A percentile compares a stretch with the other conserved stretches of the same genome.
phyloP scores from a whole-genome alignment of 2,113 vertebrate species.

The Pomatorhinus ruficollis region DNA sequence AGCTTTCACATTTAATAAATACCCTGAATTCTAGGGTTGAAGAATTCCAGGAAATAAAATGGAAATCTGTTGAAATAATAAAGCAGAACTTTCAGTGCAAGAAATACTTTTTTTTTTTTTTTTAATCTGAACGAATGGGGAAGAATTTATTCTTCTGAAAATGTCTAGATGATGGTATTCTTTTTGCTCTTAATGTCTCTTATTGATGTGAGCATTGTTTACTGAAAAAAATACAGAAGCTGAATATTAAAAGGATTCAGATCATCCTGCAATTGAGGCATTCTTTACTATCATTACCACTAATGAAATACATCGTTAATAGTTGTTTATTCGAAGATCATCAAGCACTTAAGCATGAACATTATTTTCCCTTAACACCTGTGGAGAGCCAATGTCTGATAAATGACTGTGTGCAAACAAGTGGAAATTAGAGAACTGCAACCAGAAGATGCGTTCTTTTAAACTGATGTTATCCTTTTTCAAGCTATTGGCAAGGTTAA shows the following conservation, averaged over 20 bases:
- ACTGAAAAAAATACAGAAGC: neutral
- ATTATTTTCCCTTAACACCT: slow-evolving; percentile 6
- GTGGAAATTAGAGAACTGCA: neutral
- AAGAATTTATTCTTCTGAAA: neutral
- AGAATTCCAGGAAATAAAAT: neutral
- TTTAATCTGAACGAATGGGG: neutral
- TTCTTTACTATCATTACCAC: neutral
- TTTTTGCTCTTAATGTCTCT: neutral
- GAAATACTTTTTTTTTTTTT: neutral
- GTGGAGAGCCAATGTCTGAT: neutral
- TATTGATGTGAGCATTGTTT: neutral
- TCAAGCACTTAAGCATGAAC: neutral
- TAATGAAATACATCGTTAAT: neutral
- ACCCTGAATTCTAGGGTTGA: neutral
- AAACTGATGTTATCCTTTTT: neutral
- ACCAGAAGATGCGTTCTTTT: neutral
- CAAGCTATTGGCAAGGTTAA: neutral
- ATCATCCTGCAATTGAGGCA: neutral
- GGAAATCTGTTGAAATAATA: neutral
- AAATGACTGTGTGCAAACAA: slow-evolving; percentile 17
- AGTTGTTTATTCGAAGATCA: slow-evolving; percentile 30
- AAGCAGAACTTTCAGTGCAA: neutral
- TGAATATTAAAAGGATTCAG: neutral
- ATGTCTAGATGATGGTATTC: neutral
- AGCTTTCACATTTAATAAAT: neutral